Evolutionary conservation across 2,797 vertebrate genomes (phyloP), one percentile per base, ranked within the genome.

Genomic region (Leptoclinus maculatus): DNA sequence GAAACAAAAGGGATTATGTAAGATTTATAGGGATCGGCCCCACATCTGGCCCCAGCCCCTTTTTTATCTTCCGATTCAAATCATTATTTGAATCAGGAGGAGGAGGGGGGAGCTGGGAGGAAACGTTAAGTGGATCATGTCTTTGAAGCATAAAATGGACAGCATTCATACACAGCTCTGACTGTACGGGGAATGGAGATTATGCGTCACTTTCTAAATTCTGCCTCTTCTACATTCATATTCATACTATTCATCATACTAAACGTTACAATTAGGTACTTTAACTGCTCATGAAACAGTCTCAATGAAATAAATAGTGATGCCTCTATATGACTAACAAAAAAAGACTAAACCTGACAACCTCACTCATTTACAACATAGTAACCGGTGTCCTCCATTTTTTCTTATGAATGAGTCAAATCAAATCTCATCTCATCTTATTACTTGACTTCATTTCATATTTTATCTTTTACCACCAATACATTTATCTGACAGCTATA

Each of bases 1-100:
- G 93, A 95, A 41, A 95, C 88, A 94, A 94, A 94, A 87, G 68
- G 87, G 92, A 95, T 96, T 96, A 96, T 92, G 89, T 85, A 90
- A 92, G 89, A 89, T 97, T 97, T 95, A 84, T 87, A 91, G 47
- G 86, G 90, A 93, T 95, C 90, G 54, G 80, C 89, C 75, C n/a
- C 68, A 85, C 87, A 93, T 95, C 93, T 79, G 88, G 81, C 94
- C 92, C 80, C 87, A 79, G 80, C 93, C 91, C 89, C 80, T 79
- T 79, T 95, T 93, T 96, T 84, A 94, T 96, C 86, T 95, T 90
- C 66, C 88, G 88, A 86, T 94, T 92, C 92, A 76, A 87, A 85
- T 91, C 93, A 95, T 95, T 93, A 92, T 94, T 91, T 7, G 34
- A 1, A 36, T 3, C 11, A 39, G 38, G 38, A 41, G 39, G 4